Evolutionary conservation across 2,113 vertebrate genomes (phyloP), one percentile per base, ranked within the genome.

Genomic region (Ctenomys sociabilis): DNA sequence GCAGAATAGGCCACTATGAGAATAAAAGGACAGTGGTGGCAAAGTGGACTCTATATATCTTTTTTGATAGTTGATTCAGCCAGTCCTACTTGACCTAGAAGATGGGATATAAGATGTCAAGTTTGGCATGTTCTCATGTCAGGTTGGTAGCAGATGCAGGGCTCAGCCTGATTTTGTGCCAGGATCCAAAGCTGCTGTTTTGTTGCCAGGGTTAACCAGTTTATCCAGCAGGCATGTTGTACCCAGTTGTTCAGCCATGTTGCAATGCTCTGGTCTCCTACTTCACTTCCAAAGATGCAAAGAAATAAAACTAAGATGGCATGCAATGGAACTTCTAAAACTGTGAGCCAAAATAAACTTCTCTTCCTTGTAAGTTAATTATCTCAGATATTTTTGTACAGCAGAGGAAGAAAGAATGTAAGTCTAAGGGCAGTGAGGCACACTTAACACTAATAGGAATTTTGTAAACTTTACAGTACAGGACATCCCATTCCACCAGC

Each of bases 381-480:
- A 22, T 5, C 86, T 61, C 49, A 59, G n/a, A 28, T 21, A 45
- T 45, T 61, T 63, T 77, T 37, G 61, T 19, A 43, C 17, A 75
- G 26, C 19, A 43, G 17, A 83, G 32, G 82, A 63, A 68, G 35
- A 30, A 57, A 87, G 52, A 43, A 97, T 4, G 90, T 0, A 84
- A 91, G 81, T 96, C 6, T 24, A 94, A 91, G 43, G n/a, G 95
- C 95, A 97, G 77, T 3, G 1, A 24, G 49, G 30, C 7, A 4
- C 17, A 86, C 63, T 75, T 70, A n/a, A 77, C 30, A 93, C 94
- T 49, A 81, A 95, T 88, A 13, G 66, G 80, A 96, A 70, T 82
- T 91, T 72, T 85, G 37, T 70, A 92, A 96, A 90, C 83, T 94
- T 32, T 91, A 24, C 43, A 59, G 30, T 75, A 26, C 35, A n/a